Evolutionary conservation across 1,140 invertebrate species (phyloP).

Genomic region (Scaptomyza montana): DNA sequence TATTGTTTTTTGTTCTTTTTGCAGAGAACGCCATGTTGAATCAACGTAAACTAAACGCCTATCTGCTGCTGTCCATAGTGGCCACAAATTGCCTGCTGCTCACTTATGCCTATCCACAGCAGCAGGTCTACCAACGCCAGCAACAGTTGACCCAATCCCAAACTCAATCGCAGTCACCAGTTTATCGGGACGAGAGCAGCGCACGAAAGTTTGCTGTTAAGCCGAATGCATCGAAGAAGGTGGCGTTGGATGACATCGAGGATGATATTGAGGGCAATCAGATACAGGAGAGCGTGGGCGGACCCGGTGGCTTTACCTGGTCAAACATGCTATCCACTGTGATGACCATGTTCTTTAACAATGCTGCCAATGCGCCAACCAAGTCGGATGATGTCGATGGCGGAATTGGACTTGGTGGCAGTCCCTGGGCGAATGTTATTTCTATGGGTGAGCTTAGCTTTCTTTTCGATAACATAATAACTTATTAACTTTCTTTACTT

Average conservation of each 20-base stretch:
- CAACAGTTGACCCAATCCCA: slow-evolving; percentile 53
- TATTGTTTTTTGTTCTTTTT: slow-evolving; percentile 35
- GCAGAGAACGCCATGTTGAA: slow-evolving; percentile 80
- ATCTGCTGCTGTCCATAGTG: slow-evolving; percentile 83
- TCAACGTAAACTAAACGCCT: slow-evolving; percentile 83
- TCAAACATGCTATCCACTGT: slow-evolving; percentile 90
- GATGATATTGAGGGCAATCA: slow-evolving; percentile 91
- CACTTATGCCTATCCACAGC: slow-evolving; percentile 84
- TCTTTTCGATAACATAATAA: background rate
- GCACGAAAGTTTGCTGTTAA: slow-evolving; percentile 92
- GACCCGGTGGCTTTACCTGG: slow-evolving; percentile 91
- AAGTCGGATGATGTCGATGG: slow-evolving; percentile 91
- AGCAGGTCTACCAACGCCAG: slow-evolving; percentile 72
- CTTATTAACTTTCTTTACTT: background rate
- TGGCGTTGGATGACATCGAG: slow-evolving; percentile 91
- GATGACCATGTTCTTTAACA: slow-evolving; percentile 93
- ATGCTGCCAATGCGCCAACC: slow-evolving; percentile 88
- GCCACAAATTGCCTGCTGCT: slow-evolving; percentile 84
- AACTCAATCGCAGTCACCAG: slow-evolving; percentile 54
- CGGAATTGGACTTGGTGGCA: slow-evolving; percentile 87
- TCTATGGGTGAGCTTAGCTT: slow-evolving; percentile 85
- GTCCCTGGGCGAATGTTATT: slow-evolving; percentile 94
- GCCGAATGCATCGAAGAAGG: slow-evolving; percentile 94
- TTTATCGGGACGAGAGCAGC: slow-evolving; percentile 61
- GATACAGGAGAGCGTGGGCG: slow-evolving; percentile 87